These are phyloP conservation scores for Kryptopterus vitreolus DNA, from an alignment of 2,797 vertebrate species.

Conservation along the genomic window DNA sequence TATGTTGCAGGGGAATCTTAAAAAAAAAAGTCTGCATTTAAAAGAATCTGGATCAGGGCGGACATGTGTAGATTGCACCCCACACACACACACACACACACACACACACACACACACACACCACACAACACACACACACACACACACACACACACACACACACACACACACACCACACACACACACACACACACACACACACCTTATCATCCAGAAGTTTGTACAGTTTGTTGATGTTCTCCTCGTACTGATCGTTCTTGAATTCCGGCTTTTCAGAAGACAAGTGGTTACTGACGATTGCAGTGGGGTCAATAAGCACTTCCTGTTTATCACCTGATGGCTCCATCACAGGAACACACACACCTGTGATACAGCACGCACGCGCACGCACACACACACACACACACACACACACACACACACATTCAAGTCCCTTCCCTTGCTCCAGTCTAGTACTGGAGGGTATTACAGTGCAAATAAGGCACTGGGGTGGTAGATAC, in stretches of 20 bases:
- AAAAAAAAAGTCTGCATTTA: no score
- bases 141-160: no score
- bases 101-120: no score
- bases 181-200: no score
- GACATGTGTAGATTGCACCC: no score
- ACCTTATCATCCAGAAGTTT: conserved; percentile 93
- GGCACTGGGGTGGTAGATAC: no score
- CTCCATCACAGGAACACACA: conserved; percentile 87
- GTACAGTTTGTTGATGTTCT: conserved; percentile 85
- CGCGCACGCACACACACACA: background rate
- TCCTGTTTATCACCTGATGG: conserved; percentile 85
- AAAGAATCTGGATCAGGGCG: no score
- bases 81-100: no score
- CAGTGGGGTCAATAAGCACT: conserved; percentile 82
- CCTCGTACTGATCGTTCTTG: conserved; percentile 81
- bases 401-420: conserved; percentile 7
- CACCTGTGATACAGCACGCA: conserved; percentile 70
- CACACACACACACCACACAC: no score
- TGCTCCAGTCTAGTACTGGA: background rate
- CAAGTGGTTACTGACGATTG: conserved; percentile 77
- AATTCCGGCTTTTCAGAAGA: conserved; percentile 66
- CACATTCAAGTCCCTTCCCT: background rate
- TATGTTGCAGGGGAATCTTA: no score
- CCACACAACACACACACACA: no score
- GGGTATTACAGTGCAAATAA: no score